Evolutionary conservation across 2,797 vertebrate species (phyloP).

Genomic region (Galaxias olidus): DNA sequence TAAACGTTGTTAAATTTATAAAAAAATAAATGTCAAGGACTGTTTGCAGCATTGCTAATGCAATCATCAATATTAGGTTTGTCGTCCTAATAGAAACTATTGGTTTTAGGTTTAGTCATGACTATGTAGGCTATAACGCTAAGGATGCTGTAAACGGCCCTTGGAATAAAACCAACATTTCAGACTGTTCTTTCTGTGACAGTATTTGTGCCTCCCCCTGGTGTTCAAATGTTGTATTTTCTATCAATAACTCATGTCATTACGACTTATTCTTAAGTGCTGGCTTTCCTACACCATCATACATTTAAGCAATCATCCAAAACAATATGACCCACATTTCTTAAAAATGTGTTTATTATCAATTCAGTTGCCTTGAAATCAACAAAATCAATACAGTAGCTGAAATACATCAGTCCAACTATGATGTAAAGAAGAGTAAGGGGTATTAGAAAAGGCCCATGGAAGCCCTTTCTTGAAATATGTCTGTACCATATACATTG

Average conservation of each 20-base stretch:
- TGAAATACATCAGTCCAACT: conserved; percentile 26
- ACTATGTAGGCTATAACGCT: no score
- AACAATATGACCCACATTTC: conserved; percentile 27
- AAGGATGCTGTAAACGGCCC: no score
- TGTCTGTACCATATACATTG: neutral
- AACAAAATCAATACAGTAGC: conserved; percentile 49
- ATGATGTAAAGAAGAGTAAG: conserved; percentile 40
- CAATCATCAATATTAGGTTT: no score
- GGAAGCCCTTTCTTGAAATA: conserved; percentile 47
- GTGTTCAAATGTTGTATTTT: conserved; percentile 39
- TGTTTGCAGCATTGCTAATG: no score
- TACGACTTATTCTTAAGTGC: neutral
- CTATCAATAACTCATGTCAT: neutral
- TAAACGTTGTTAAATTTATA: no score
- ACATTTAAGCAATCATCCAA: neutral
- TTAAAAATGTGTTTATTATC: conserved; percentile 78
- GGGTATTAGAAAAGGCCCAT: conserved; percentile 25
- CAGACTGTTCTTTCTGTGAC: neutral
- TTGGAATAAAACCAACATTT: no score
- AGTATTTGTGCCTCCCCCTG: conserved; percentile 62
- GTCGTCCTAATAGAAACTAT: no score
- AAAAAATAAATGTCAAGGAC: no score
- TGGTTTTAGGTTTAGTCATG: no score
- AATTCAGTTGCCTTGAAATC: conserved; percentile 49
- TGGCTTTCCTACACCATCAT: neutral